Base-by-base conservation (phyloP, 2,797 vertebrate species). In the Calcarius lapponicus region DNA sequence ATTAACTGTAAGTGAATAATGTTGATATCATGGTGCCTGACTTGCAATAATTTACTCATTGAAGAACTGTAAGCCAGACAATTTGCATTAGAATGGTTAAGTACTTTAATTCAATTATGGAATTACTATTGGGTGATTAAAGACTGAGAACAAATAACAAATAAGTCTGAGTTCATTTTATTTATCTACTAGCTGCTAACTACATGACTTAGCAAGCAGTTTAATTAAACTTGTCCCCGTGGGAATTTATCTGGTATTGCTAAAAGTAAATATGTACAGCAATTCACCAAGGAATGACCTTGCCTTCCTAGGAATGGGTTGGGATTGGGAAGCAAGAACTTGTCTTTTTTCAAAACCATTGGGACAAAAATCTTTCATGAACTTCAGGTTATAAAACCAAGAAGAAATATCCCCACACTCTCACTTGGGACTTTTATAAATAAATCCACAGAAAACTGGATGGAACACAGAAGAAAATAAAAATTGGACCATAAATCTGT, bases 41-140 rank as follows among this genome's bases (percentile, higher is more conserved):
- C 61, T 64, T 50, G 48, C 57, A 54, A 7, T 76, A 76, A 43
- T 81, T 95, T 75, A 70, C 80, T 85, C 34, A 38, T 7, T 36
- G 50, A 86, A 92, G 90, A 91, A 82, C 57, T 84, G 67, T 75
- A 81, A 87, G 29, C 22, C 72, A 61, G 61, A 85, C 19, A n/a
- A 82, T 91, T 92, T 91, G 82, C 71, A 82, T 97, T 91, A 95
- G 88, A 88, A 61, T 81, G 12, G 79, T 85, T 88, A 92, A 97
- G 95, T 78, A 93, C 53, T 85, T 94, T 83, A 96, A 97, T 96
- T 97, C 80, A 94, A 97, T 97, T 97, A 95, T 47, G 69, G 64
- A 96, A 90, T 92, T 95, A 95, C 90, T 90, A 69, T 48, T 50
- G 17, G 75, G 36, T 74, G 61, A 95, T 89, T 96, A 89, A 97